Evolutionary conservation across 2,797 vertebrate species (phyloP), one percentile per base, ranked within the genome.

Genomic region (Acrossocheilus fasciatus): DNA sequence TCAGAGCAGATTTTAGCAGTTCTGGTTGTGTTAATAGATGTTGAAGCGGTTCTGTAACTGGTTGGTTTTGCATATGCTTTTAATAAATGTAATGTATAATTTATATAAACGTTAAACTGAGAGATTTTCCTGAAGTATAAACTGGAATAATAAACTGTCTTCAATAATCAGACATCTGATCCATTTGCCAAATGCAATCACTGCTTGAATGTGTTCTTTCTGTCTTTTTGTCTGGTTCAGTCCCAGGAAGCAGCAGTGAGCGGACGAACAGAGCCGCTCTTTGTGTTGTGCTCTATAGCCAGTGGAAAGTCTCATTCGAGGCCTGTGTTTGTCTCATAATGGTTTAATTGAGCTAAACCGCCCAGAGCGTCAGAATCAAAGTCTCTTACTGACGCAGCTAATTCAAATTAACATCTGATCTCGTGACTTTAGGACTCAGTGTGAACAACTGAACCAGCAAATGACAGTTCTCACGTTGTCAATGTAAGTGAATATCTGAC

Each of bases 321-420:
- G 41, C 26, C 41, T 52, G 43, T 15, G 57, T 73, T 15, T 1
- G 36, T 68, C 59, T 81, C 34, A 54, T 88, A 74, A 79, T 72
- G 66, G 11, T 77, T 68, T 81, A 75, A 85, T 74, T 85, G 59
- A 75, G 70, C 68, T 80, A n/a, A 87, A 78, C 34, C 36, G 41
- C 41, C 34, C 64, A 64, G 50, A 69, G 59, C 18, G 23, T 76
- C 47, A 54, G 30, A 75, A 59, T 77, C 57, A 39, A 50, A 78
- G 82, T 20, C 69, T 72, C 64, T 30, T 57, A 66, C 15, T 36
- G 20, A 70, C 62, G 17, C 81, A 78, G 41, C 17, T 69, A 20
- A 69, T 84, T 82, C 43, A 52, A 62, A 77, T 77, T 59, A 70
- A 72, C 59, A 41, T 36, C 17, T n/a, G 23, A 75, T 75, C 59